Evolutionary conservation across 37 sponge, comb jelly and placozoan genomes (phyloP).

Genomic region (Chondrilla cf. caribensis): DNA sequence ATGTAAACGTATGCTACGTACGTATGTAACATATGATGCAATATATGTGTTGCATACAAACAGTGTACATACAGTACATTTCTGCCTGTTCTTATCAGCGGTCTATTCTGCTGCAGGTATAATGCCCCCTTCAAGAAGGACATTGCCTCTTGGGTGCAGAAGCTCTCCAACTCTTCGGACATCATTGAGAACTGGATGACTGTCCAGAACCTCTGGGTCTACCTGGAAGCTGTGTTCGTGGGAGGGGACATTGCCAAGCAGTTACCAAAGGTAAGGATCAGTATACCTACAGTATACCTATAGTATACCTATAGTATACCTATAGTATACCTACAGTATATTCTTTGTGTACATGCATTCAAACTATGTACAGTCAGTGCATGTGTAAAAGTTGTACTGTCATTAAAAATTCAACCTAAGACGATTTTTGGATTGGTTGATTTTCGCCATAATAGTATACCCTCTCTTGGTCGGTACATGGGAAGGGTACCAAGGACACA

Average conservation of each 20-base stretch:
- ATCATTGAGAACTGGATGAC: conserved; percentile 98
- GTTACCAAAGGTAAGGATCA: conserved; percentile 79
- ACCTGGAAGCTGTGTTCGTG: conserved; percentile 98
- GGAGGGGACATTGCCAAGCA: conserved; percentile 99
- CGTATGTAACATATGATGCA: no score
- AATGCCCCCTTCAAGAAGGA: conserved; percentile 96
- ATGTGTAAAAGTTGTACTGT: no score
- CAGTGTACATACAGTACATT: no score
- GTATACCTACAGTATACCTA: neutral
- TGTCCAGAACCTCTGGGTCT: conserved; percentile 98
- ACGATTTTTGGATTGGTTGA: no score
- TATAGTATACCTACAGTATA: neutral
- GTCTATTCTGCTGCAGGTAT: conserved; percentile 56
- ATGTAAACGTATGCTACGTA: no score
- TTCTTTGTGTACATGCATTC: neutral
- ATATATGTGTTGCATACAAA: no score
- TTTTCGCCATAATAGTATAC: no score
- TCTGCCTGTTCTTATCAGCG: no score
- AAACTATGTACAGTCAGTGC: neutral
- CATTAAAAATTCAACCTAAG: no score
- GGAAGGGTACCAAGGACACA: no score
- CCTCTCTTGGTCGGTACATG: no score
- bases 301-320: neutral
- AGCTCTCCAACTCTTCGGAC: conserved; percentile 90
- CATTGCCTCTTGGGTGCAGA: conserved; percentile 93